phyloP scores from a whole-genome alignment of 2,113 vertebrate genomes.

The Scomber colias region DNA sequence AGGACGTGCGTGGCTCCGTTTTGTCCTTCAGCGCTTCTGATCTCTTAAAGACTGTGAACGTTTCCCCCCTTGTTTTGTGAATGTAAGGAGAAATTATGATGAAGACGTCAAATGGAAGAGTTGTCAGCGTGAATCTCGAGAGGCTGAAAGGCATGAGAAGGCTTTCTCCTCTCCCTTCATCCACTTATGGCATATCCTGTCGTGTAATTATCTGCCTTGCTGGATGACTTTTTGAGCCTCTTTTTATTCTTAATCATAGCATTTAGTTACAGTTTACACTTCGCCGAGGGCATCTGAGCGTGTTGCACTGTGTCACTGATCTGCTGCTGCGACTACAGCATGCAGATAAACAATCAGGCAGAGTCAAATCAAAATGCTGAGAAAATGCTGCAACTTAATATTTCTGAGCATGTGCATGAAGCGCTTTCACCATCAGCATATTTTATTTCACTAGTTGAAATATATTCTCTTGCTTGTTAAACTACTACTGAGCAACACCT shows the following conservation, averaged over 20 bases:
- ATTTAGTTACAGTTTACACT: conserved; percentile 45
- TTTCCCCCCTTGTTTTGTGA: conserved; percentile 28
- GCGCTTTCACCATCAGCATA: conserved; percentile 6
- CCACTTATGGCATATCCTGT: conserved; percentile 37
- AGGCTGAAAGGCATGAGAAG: conserved; percentile 12
- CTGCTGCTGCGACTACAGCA: neutral
- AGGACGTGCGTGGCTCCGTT: neutral
- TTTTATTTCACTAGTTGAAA: neutral
- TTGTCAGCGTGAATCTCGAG: conserved; percentile 26
- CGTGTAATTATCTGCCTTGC: conserved; percentile 40
- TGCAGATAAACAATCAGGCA: conserved; percentile 42
- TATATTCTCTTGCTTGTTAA: neutral
- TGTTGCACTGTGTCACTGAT: conserved; percentile 26
- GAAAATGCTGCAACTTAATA: neutral
- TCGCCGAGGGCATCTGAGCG: conserved; percentile 18
- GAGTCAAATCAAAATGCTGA: conserved; percentile 19
- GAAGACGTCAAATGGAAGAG: conserved; percentile 38
- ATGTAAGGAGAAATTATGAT: conserved; percentile 12
- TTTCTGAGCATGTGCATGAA: conserved; percentile 1
- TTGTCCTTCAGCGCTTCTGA: neutral
- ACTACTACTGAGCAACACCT: neutral
- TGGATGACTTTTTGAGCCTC: conserved; percentile 41
- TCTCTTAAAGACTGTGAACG: neutral
- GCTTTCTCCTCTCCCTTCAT: conserved; percentile 33
- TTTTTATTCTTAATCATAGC: conserved; percentile 34